Conservation (phyloP, 2,113 vertebrate species). For the Callopanchax toddi region DNA sequence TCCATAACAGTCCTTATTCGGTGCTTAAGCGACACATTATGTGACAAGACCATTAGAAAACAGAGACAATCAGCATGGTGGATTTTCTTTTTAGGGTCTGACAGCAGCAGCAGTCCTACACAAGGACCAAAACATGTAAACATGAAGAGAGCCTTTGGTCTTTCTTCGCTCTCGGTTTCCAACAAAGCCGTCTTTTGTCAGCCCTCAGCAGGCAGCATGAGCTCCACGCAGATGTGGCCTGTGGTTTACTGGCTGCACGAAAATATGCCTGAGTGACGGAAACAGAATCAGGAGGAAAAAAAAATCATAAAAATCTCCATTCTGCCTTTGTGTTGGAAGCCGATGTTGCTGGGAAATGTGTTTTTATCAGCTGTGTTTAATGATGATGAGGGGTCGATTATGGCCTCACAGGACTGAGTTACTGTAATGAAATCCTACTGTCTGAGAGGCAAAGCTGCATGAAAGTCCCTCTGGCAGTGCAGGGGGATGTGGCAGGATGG, state of each 20-base stretch:
- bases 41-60: too few relatives aligned
- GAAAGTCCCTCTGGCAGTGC: constrained; percentile 44
- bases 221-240: constrained; percentile 45
- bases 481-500: constrained; percentile 21
- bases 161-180: constrained; percentile 41
- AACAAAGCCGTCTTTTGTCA: constrained; percentile 63
- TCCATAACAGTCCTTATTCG: too few relatives aligned
- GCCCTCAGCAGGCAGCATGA: constrained; percentile 49
- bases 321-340: background rate
- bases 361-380: constrained; percentile 15
- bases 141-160: constrained; percentile 1
- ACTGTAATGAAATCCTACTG: constrained; percentile 40
- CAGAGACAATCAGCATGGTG: too few relatives aligned
- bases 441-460: constrained; percentile 38
- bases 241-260: constrained; percentile 31
- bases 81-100: too few relatives aligned
- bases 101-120: background rate
- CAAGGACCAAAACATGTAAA: constrained; percentile 2
- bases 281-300: background rate
- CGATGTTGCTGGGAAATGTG: background rate
- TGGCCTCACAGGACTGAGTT: constrained; percentile 18
- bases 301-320: background rate
- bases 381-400: constrained; percentile 20
- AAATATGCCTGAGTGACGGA: constrained; percentile 5
- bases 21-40: too few relatives aligned